Evolutionary conservation across 2,888 invertebrate genomes (phyloP), one percentile per base, ranked within the genome.

Genomic region (Chrysotoxum bicinctum): DNA sequence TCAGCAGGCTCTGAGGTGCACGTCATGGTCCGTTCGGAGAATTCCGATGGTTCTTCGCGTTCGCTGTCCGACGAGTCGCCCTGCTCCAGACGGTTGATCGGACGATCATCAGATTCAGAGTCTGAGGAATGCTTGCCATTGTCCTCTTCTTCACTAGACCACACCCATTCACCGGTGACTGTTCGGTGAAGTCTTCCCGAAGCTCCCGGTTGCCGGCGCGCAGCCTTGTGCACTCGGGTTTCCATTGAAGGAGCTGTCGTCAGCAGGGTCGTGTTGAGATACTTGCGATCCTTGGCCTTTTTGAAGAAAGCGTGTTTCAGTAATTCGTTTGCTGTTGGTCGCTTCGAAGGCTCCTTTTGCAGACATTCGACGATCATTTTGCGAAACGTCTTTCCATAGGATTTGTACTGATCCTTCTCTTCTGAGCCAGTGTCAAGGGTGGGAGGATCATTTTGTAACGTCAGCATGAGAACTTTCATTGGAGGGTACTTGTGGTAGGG

Each of bases 401-500:
- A 96, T 93, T 99, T 99, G 91, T 98, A 99, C 92, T 99, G 99
- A 90, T 99, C 99, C 91, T 98, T 98, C 89, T 98, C 98, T 88
- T 98, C 98, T 0, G 98, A 97, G 68, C 96, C 96, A 68, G 99
- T 98, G 90, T 99, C 99, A 88, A 99, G 93, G 52, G 96, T 96
- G 1, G 99, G 99, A 12, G 99, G 99, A 89, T 99, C 99, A 90
- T 99, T 99, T 92, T 99, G 98, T 80, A 99, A 93, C 0, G 99
- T 99, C 87, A 99, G 93, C 98, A 99, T 99, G 75, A 99, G 93
- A 68, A 99, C 97, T 93, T 99, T 99, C 99, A 99, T 99, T 0
- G 99, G 98, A 37, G 99, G 98, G 91, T 97, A 99, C 92, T 98
- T 99, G 91, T 99, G 99, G 91, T 99, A 99, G 0, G 99, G 99